Percentiles rank a stretch among this genome's conserved stretches.
Evolutionary conservation across 2,888 invertebrate genomes (phyloP).

Genomic region (Torymus tubicola): DNA sequence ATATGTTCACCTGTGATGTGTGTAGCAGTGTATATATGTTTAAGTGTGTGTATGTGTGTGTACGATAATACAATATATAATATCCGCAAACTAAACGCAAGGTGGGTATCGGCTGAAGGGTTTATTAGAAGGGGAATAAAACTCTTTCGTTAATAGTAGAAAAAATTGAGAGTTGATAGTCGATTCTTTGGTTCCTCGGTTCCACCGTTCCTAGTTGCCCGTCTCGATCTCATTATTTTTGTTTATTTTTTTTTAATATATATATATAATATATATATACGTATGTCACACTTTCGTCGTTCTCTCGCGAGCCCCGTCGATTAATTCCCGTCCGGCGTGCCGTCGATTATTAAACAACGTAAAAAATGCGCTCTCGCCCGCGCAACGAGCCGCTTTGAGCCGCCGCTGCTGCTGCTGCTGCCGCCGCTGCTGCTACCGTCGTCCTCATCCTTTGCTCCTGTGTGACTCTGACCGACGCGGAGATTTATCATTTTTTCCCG

Average conservation of each 20-base stretch:
- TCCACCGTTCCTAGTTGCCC: background rate
- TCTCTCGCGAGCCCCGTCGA: too few relatives aligned
- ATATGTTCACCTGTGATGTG: too few relatives aligned
- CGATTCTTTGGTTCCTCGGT: slow-evolving; percentile 55
- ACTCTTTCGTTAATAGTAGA: slow-evolving; percentile 7
- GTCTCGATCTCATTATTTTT: too few relatives aligned
- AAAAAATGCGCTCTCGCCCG: too few relatives aligned
- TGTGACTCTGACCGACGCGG: slow-evolving; percentile 26
- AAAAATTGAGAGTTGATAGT: slow-evolving; percentile 54
- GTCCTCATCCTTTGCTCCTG: background rate
- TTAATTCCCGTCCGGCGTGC: too few relatives aligned
- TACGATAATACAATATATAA: background rate
- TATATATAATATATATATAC: background rate
- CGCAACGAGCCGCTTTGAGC: too few relatives aligned
- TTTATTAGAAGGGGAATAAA: too few relatives aligned
- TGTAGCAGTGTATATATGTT: too few relatives aligned
- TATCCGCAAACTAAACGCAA: slow-evolving; percentile 8
- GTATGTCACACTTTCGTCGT: too few relatives aligned
- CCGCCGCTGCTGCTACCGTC: background rate
- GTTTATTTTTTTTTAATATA: background rate
- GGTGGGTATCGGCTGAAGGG: background rate
- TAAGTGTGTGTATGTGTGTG: too few relatives aligned
- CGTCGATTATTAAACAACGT: too few relatives aligned
- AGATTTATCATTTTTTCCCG: background rate
- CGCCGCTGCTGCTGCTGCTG: too few relatives aligned